Evolutionary conservation across 1,140 invertebrate genomes (phyloP).

Genomic region (Eupristina koningsbergeri): DNA sequence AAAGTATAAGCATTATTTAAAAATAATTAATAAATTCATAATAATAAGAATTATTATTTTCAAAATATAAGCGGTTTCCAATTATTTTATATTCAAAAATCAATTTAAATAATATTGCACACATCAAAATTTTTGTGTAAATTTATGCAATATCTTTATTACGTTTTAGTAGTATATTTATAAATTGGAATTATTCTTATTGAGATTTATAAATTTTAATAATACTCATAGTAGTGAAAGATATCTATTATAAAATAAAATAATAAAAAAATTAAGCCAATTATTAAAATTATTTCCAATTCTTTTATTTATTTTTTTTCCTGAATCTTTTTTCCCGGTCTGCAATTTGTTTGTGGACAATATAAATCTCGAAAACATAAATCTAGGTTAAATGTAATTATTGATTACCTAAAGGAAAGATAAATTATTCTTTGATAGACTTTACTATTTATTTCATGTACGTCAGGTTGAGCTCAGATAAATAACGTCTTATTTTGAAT

Average conservation of each 20-base stretch:
- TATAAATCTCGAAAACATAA: not conserved
- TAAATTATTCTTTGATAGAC: not conserved
- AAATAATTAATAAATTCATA: too few species aligned
- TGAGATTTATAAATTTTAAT: not conserved
- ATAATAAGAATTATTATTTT: too few species aligned
- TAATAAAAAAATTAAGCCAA: not conserved
- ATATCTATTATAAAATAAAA: not conserved
- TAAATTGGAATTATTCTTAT: too few species aligned
- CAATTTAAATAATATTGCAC: too few species aligned
- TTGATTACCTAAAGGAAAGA: not conserved
- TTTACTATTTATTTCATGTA: not conserved
- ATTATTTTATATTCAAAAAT: too few species aligned
- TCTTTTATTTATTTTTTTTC: not conserved
- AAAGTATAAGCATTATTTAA: too few species aligned
- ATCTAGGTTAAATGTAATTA: not conserved
- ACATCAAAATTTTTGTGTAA: too few species aligned
- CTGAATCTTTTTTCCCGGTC: not conserved
- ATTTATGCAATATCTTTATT: too few species aligned
- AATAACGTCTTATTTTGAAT: not conserved
- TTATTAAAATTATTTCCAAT: not conserved
- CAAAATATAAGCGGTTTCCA: too few species aligned
- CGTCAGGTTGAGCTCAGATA: not conserved
- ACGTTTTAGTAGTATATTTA: too few species aligned
- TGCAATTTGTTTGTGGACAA: not conserved
- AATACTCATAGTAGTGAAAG: not conserved